Base-by-base conservation (phyloP, 2,113 vertebrate genomes). In the Leucopternis melanops region DNA sequence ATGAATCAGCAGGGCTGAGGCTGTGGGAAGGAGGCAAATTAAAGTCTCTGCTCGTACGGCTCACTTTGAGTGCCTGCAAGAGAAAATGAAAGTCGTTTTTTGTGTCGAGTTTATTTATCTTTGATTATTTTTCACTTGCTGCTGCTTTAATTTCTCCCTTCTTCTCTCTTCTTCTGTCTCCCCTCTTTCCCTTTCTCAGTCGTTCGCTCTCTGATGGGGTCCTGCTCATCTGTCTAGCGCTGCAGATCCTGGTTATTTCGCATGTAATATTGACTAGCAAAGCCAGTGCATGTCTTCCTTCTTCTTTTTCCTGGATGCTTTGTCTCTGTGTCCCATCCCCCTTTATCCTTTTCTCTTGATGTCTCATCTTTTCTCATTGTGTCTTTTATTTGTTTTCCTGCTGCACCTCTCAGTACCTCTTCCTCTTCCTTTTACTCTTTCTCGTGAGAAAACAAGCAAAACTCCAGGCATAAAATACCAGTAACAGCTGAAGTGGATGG, bases 81-180 rank as follows among this genome's bases (percentile, higher is more conserved):
- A 87, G 80, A 94, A 91, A 97, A 97, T 92, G 91, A 91, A 95
- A 95, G 65, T 73, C 16, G 12, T 77, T 93, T 93, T 87, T 93
- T 89, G 81, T 77, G 89, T 74, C 52, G 5, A 31, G 47, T 88
- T 94, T 91, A 66, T 96, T 96, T 96, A 88, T 81, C 82, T 96
- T 86, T 86, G 82, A 91, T 95, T 95, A 63, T 89, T 96, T 74
- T 86, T 71, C 36, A 2, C 54, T 86, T 23, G 45, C 61, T 40
- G 55, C 49, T 80, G 50, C 83, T 93, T 71, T 92, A 83, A 89
- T 91, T 88, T 86, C 61, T 90, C 23, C 34, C 29, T 63, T 31
- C 34, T 58, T 47, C 47, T 50, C 42, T 80, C 78, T 31, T n/a
- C 42, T 71, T 29, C 74, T 29, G 6, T 49, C 45, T 32, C 19